A percentile compares a stretch with the other conserved stretches of the same genome.
phyloP scores from a whole-genome alignment of 2,113 vertebrate species.

The Bos indicus region DNA sequence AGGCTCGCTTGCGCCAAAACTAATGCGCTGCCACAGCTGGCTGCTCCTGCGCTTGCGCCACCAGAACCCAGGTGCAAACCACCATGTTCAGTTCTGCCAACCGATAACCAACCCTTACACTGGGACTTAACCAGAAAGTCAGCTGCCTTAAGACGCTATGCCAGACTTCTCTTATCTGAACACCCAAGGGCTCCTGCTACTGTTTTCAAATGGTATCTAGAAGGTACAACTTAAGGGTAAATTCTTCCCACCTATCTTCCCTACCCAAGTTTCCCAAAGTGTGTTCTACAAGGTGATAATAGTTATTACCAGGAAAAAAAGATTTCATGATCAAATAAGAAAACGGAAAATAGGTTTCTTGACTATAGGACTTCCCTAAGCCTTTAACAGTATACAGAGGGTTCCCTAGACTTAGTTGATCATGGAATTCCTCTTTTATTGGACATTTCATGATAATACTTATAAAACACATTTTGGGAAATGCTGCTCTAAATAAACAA shows the following conservation, averaged over 20 bases:
- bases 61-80: conserved; percentile 93
- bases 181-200: neutral
- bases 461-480: conserved; percentile 30
- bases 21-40: conserved; percentile 95
- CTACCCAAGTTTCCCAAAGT: conserved; percentile 32
- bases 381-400: neutral
- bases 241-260: neutral
- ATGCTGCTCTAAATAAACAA: neutral
- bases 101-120: neutral
- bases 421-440: conserved; percentile 31
- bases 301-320: neutral
- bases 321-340: conserved; percentile 11
- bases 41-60: conserved; percentile 98
- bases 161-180: neutral
- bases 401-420: conserved; percentile 34
- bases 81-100: conserved; percentile 92
- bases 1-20: conserved; percentile 95
- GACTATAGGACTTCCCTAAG: neutral
- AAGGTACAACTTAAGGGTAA: neutral
- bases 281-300: neutral
- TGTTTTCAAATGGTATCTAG: neutral
- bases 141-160: neutral
- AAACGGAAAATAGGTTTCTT: conserved; percentile 10
- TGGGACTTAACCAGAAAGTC: conserved; percentile 7
- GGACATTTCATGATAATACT: neutral